A percentile compares a stretch with the other conserved stretches of the same genome.
Evolutionary conservation across 1,140 invertebrate genomes (phyloP).

Genomic region (Hypsibius dujardini): DNA sequence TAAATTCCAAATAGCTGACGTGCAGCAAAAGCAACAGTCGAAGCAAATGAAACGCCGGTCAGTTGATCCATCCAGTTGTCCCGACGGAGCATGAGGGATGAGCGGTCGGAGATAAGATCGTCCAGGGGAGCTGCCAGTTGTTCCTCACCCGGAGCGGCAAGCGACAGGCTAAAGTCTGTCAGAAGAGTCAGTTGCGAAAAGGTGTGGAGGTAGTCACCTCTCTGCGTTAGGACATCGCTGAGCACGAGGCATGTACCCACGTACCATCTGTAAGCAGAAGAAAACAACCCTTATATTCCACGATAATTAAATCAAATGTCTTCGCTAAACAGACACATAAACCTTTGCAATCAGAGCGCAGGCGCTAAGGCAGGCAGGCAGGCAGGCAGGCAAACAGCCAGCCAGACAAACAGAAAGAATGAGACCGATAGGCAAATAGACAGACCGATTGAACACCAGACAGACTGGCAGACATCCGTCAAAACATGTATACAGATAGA

Average conservation of each 20-base stretch:
- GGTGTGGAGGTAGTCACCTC: background rate
- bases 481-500: background rate
- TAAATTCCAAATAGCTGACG: no score
- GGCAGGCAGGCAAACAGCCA: no score
- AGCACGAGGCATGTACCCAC: background rate
- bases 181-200: background rate
- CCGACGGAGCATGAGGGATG: background rate
- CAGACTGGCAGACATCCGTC: no score
- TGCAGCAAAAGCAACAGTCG: constrained; percentile 4
- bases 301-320: background rate
- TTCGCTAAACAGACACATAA: no score
- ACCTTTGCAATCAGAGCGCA: no score
- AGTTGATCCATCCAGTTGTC: background rate
- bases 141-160: background rate
- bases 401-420: no score
- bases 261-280: background rate
- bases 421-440: no score
- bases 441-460: no score
- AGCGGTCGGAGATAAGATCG: background rate
- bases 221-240: background rate
- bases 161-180: background rate
- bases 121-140: background rate
- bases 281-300: background rate
- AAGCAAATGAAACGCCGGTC: background rate
- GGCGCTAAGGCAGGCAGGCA: no score